Evolutionary conservation across 2,888 invertebrate genomes (phyloP).

Genomic region (Gnatocerus cornutus): DNA sequence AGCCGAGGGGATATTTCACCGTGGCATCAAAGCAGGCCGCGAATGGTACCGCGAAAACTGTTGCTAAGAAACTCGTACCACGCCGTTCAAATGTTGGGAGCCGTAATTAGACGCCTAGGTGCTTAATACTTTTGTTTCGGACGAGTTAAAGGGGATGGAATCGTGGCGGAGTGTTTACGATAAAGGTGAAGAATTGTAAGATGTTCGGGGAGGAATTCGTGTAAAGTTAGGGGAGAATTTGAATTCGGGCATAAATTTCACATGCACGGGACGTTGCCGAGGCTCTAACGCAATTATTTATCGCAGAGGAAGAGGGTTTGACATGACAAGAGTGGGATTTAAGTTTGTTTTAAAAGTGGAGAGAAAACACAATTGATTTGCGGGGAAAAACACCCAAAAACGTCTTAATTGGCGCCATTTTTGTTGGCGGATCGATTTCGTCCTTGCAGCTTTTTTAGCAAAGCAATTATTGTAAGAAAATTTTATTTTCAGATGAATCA

Average conservation of each 20-base stretch:
- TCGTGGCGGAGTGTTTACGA: conserved; percentile 53
- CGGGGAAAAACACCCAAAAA: neutral
- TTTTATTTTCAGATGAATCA: too few species aligned
- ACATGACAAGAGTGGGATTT: conserved; percentile 23
- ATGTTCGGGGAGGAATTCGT: conserved; percentile 47
- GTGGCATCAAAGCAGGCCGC: conserved; percentile 58
- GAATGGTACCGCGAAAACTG: conserved; percentile 61
- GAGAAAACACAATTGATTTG: conserved; percentile 9
- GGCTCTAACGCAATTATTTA: conserved; percentile 54
- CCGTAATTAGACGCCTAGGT: conserved; percentile 61
- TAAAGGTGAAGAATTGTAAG: conserved; percentile 56
- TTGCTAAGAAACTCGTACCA: conserved; percentile 64
- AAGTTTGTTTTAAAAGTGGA: conserved; percentile 16
- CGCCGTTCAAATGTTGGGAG: conserved; percentile 63
- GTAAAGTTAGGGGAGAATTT: conserved; percentile 55
- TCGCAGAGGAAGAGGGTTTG: conserved; percentile 37
- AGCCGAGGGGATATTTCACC: conserved; percentile 65
- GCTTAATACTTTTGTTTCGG: conserved; percentile 61
- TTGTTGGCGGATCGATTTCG: too few species aligned
- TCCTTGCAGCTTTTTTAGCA: too few species aligned
- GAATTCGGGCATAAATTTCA: conserved; percentile 56
- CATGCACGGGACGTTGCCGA: conserved; percentile 53
- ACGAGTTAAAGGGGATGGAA: conserved; percentile 57
- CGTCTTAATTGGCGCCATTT: too few species aligned
- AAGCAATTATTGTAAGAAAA: too few species aligned